Conservation (phyloP, 2,888 invertebrate species). For the Caenorhabditis angaria region DNA sequence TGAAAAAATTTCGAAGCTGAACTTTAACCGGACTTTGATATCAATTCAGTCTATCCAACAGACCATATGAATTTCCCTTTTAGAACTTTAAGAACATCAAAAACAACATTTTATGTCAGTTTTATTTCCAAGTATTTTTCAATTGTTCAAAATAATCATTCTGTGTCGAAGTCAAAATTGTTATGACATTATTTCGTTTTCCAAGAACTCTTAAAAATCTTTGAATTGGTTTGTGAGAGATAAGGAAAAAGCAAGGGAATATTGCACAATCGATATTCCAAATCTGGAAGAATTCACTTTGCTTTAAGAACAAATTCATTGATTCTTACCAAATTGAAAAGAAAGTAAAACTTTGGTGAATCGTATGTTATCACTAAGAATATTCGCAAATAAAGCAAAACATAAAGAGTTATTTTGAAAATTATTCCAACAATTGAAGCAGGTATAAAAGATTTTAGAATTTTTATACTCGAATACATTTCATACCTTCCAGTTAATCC, state of each 20-base stretch:
- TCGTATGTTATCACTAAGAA: background rate
- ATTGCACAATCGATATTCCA: background rate
- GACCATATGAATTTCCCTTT: too few relatives aligned
- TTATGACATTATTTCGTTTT: too few relatives aligned
- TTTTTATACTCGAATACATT: background rate
- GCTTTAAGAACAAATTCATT: background rate
- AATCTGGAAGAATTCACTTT: background rate
- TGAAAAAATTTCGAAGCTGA: too few relatives aligned
- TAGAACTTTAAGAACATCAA: too few relatives aligned
- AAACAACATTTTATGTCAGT: too few relatives aligned
- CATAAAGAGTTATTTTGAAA: background rate
- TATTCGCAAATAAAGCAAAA: background rate
- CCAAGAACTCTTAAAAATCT: background rate
- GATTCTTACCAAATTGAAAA: background rate
- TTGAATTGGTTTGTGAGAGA: background rate
- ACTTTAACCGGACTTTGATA: too few relatives aligned
- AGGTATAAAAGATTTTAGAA: background rate
- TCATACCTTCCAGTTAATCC: background rate
- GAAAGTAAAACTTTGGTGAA: background rate
- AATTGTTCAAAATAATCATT: too few relatives aligned
- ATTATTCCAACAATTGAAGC: background rate
- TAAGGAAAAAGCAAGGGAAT: background rate
- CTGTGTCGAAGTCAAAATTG: too few relatives aligned
- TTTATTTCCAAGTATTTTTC: too few relatives aligned
- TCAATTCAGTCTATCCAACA: too few relatives aligned